A percentile compares a stretch with the other conserved stretches of the same genome.
Evolutionary conservation across 2,113 vertebrate species (phyloP).

Genomic region (Heliornis fulica): DNA sequence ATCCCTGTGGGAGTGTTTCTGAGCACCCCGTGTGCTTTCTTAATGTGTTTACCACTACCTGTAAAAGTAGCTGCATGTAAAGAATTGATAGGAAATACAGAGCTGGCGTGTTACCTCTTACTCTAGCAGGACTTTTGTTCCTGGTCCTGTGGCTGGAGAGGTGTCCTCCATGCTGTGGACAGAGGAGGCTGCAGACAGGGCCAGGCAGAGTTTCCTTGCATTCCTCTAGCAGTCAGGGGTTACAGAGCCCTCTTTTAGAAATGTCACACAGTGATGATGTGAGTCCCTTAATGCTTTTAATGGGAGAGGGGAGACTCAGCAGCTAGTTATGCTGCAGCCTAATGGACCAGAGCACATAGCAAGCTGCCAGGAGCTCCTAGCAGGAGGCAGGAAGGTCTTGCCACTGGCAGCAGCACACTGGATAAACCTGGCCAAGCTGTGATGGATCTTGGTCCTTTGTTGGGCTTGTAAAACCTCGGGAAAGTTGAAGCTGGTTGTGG

Average conservation of each 20-base stretch:
- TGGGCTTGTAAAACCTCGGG: neutral
- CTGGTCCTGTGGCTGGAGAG: neutral
- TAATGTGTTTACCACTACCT: neutral
- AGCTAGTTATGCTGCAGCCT: neutral
- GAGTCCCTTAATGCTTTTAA: neutral
- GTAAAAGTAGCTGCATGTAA: neutral
- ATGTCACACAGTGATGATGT: neutral
- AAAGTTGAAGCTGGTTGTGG: neutral
- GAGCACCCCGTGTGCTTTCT: neutral
- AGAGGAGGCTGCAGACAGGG: neutral
- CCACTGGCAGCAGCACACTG: accelerated
- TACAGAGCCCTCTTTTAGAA: neutral
- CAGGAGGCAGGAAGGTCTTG: neutral
- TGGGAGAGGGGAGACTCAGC: neutral
- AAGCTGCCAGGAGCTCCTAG: neutral
- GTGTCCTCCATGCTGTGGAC: neutral
- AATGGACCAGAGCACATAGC: neutral
- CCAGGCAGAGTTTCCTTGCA: neutral
- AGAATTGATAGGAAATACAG: neutral
- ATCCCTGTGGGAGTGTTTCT: neutral
- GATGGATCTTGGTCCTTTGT: neutral
- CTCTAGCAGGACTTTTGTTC: neutral
- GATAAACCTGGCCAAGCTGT: neutral
- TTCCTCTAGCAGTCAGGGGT: neutral
- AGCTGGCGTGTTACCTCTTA: neutral